A percentile compares a stretch with the other conserved stretches of the same genome.
phyloP scores from a whole-genome alignment of 2,113 vertebrate species.

The Eolophus roseicapilla region DNA sequence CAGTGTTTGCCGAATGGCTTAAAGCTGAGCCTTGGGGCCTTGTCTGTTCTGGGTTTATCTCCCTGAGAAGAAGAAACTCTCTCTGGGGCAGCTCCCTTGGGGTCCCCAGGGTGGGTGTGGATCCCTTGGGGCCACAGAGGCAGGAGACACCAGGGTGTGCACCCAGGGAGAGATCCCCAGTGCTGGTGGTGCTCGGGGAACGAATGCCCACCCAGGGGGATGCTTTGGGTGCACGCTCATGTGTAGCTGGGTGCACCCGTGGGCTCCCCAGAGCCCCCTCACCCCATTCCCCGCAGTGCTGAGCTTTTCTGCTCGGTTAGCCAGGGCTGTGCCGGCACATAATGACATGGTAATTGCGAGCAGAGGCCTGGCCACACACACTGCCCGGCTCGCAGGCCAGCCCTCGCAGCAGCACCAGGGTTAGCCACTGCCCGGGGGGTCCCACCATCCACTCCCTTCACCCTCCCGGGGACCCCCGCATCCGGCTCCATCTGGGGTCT shows the following conservation, averaged over 20 bases:
- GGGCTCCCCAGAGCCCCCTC: background rate
- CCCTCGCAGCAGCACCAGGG: fast-evolving
- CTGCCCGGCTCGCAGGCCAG: background rate
- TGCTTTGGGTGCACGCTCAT: background rate
- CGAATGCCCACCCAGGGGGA: fast-evolving
- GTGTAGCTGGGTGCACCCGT: background rate
- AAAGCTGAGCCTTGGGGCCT: fast-evolving
- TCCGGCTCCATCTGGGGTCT: fast-evolving
- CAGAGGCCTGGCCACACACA: constrained; percentile 1
- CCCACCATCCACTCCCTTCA: background rate
- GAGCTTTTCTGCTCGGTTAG: constrained; percentile 52
- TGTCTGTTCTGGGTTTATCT: background rate
- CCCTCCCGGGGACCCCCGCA: fast-evolving
- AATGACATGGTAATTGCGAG: constrained; percentile 60
- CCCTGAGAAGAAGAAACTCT: background rate
- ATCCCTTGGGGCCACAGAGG: background rate
- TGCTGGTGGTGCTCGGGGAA: background rate
- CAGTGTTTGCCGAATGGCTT: background rate
- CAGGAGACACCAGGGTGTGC: fast-evolving
- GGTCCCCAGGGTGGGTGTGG: fast-evolving
- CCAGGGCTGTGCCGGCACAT: constrained; percentile 45
- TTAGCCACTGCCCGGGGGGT: background rate
- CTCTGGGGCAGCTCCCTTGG: background rate
- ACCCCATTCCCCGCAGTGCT: background rate
- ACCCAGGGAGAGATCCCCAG: background rate